phyloP scores from a whole-genome alignment of 2,888 invertebrate species.

The Pollenia griseotomentosa region DNA sequence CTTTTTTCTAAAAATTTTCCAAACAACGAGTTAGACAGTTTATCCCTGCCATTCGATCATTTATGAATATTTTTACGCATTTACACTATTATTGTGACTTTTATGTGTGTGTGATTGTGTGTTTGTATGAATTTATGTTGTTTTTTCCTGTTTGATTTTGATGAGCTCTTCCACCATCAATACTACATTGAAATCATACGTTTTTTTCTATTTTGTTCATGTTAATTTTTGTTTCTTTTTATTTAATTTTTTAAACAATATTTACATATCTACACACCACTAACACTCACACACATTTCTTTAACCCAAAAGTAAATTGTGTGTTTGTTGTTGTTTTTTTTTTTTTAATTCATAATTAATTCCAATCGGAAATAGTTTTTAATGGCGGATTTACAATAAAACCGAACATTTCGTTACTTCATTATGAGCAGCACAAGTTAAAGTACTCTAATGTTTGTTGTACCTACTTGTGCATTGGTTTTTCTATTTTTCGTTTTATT shows the following conservation, averaged over 20 bases:
- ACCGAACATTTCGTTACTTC: conserved; percentile 44
- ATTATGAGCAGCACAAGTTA: conserved; percentile 33
- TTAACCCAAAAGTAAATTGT: conserved; percentile 47
- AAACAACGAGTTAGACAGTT: conserved; percentile 52
- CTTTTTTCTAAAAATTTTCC: conserved; percentile 38
- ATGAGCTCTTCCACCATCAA: conserved; percentile 69
- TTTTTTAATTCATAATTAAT: conserved; percentile 74
- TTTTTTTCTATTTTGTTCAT: conserved; percentile 10
- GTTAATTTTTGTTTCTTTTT: conserved; percentile 31
- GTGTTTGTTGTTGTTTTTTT: conserved; percentile 34
- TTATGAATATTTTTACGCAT: conserved; percentile 55
- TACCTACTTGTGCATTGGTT: conserved; percentile 38
- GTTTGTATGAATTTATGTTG: conserved; percentile 49
- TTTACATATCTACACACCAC: conserved; percentile 26
- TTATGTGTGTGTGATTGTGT: neutral
- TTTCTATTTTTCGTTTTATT: conserved; percentile 11
- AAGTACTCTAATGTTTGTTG: conserved; percentile 26
- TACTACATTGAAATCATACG: conserved; percentile 25
- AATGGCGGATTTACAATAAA: conserved; percentile 73
- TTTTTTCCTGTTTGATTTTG: conserved; percentile 67
- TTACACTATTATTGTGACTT: conserved; percentile 36
- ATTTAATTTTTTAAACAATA: conserved; percentile 18
- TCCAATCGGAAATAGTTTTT: conserved; percentile 76
- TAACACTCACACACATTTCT: neutral
- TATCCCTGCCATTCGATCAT: conserved; percentile 53